Evolutionary conservation across 64 coral and sea anemone genomes (phyloP), one percentile per base, ranked within the genome.

Genomic region (Montipora capricornis): DNA sequence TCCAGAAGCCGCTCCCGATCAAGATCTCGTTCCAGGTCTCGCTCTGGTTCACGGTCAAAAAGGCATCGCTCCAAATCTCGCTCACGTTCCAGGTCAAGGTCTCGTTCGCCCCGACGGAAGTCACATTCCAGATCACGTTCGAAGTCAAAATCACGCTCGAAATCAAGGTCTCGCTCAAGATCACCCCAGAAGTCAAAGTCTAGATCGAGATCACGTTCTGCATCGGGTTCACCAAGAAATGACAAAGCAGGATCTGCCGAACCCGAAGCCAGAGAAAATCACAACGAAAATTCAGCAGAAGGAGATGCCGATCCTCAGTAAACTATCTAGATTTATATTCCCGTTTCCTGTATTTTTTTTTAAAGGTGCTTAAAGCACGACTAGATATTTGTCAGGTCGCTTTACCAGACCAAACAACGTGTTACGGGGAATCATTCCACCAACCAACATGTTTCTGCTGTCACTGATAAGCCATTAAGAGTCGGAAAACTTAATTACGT

Each of bases 21-120:
- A 10, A 75, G 92, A 9, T 99, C 97, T 46, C 94, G 84, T 67
- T 94, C 92, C 57, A 93, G 95, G 80, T 96, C 95, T 73, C 92
- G 88, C 15, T 93, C 91, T 46, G 48, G 77, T 62, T 95, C 93
- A 64, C 95, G 82, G 19, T 82, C 84, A 7, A 94, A 83, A 55
- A 84, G 81, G 47, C 75, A 75, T 11, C 90, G 89, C 57, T 85
- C 87, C 14, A 90, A 91, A 62, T 94, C 94, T 8, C 91, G 83
- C 14, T 98, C 97, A 15, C 44, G 79, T 29, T 88, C 91, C 6
- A 91, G 84, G 44, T 98, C 96, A 80, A 91, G 84, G 50, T 98
- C 96, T 79, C 20, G 92, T 5, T 95, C 96, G 16, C 84, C 68
- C 15, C 94, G 92, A 57, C 88, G 80, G 20, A 50, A 55, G 12